These are phyloP conservation scores for Lichenostomus cassidix DNA, from an alignment of 2,113 vertebrate species.

Conservation along the genomic window DNA sequence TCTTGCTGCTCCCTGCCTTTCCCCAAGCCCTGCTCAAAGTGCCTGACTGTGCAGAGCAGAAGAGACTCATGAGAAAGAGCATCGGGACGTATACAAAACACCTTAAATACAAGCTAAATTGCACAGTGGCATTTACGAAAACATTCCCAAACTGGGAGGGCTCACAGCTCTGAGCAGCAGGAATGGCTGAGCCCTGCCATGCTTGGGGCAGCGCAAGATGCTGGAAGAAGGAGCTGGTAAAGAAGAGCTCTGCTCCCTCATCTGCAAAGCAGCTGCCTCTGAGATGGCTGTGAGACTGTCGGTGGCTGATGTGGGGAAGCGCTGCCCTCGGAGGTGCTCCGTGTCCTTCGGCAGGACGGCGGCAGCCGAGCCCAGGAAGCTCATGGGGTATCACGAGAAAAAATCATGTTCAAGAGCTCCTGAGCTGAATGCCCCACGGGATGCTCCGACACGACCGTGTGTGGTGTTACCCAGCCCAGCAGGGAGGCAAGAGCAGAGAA, in stretches of 20 bases:
- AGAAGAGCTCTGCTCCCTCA: not conserved
- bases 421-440: fast-evolving
- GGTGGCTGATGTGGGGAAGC: not conserved
- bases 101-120: not conserved
- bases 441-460: fast-evolving
- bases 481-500: not conserved
- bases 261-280: not conserved
- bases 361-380: not conserved
- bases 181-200: not conserved
- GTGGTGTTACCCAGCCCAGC: not conserved
- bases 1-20: not conserved
- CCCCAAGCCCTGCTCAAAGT: not conserved
- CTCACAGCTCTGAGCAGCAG: not conserved
- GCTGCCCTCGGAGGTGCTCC: fast-evolving
- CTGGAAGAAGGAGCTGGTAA: not conserved
- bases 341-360: not conserved
- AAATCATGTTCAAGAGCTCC: not conserved
- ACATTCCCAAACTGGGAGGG: not conserved
- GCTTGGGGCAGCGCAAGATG: not conserved
- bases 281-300: fast-evolving
- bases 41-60: not conserved
- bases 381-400: not conserved
- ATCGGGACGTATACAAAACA: not conserved
- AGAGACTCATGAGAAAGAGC: not conserved
- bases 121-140: not conserved